Evolutionary conservation across 2,888 invertebrate species (phyloP), one percentile per base, ranked within the genome.

Genomic region (Synergus umbraculus): DNA sequence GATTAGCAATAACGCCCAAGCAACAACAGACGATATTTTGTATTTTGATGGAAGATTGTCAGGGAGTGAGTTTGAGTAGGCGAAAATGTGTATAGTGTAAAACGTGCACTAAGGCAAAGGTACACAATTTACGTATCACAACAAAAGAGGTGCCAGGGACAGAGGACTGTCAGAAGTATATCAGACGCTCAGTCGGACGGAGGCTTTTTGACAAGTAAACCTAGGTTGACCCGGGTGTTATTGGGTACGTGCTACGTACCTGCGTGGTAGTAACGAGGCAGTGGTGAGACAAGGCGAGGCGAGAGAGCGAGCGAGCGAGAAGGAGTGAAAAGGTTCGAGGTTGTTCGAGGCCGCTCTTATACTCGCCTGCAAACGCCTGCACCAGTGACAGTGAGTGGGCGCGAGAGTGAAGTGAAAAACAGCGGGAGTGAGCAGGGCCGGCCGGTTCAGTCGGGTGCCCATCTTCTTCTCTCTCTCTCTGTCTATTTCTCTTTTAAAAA

Each of bases 361-460:
- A 22, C 22, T 22, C 22, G 22, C 22, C 1, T 22, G 22, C 22
- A 22, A 22, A 22, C 22, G 22, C 22, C 22, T 22, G 22, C 22
- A 22, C 22, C 22, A 83, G 82, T 76, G 81, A 79, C 82, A 80
- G 80, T 78, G 81, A 58, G 80, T 78, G 69, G 44, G 77, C 18
- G 54, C 41, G 76, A 63, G 79, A 79, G 83, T 18, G 73, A 77
- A 58, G 44, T 43, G 79, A 65, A 58, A 64, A 22, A 78, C 41
- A 58, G n/a, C 41, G 79, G 37, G 49, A 44, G 29, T 73, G 43
- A 69, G 66, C 63, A 65, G 73, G 15, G 63, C 67, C 54, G 73
- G 44, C 60, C 22, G 22, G 22, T 22, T 37, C 49, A 73, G 29
- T 60, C 37, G 49, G 49, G 15, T 22, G 22, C 22, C 22, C 22